A percentile compares a stretch with the other conserved stretches of the same genome.
phyloP scores from a whole-genome alignment of 1,140 invertebrate species.

The Drosophila cardini region DNA sequence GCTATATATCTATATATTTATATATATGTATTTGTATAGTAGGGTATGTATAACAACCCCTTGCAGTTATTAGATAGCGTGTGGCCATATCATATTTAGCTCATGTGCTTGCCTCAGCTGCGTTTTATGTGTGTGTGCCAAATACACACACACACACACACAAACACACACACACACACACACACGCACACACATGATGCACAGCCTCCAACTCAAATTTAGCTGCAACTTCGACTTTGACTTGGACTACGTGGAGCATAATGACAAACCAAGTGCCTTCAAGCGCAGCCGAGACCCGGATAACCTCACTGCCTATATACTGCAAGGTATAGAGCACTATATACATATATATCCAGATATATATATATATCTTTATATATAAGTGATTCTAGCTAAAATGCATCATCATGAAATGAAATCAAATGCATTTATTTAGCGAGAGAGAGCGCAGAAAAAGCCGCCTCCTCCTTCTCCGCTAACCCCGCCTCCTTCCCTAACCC shows the following conservation, averaged over 20 bases:
- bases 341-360: not conserved
- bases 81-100: conserved; percentile 51
- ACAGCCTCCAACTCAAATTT: conserved; percentile 5
- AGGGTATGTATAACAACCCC: conserved; percentile 34
- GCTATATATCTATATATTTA: conserved; percentile 1
- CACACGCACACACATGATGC: not conserved
- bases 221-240: conserved; percentile 3
- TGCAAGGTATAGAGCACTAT: not conserved
- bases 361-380: conserved; percentile 3
- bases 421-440: conserved; percentile 77
- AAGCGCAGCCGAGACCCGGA: conserved; percentile 1
- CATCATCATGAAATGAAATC: conserved; percentile 81
- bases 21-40: conserved; percentile 24
- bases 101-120: conserved; percentile 66
- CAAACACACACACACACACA: not conserved
- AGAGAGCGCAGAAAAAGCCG: conserved; percentile 15
- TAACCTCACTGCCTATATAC: not conserved
- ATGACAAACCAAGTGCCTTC: conserved; percentile 70
- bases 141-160: not conserved
- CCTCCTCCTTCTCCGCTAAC: not conserved
- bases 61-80: conserved; percentile 54
- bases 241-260: conserved; percentile 34
- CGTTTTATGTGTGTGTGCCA: conserved; percentile 58
- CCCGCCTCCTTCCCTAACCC: conserved; percentile 4
- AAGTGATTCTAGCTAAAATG: conserved; percentile 62